Evolutionary conservation across 2,113 vertebrate genomes (phyloP).

Genomic region (Urocitellus parryii): DNA sequence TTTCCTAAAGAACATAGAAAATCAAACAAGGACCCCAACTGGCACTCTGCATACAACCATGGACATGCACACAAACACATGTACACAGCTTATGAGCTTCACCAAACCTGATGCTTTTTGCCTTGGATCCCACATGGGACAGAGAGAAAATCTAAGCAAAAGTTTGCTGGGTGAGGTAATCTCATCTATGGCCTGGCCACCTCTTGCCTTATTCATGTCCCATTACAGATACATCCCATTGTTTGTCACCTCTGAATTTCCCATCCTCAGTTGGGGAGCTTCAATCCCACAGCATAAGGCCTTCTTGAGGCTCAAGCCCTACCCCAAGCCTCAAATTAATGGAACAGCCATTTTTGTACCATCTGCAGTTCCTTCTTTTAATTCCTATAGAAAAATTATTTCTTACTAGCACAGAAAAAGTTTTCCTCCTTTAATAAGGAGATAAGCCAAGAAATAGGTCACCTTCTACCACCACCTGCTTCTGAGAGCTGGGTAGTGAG

Average conservation of each 20-base stretch:
- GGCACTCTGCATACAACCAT: background rate
- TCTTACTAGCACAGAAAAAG: conserved; percentile 62
- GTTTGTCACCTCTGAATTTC: background rate
- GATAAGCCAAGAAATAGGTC: background rate
- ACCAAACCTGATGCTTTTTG: background rate
- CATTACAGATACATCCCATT: background rate
- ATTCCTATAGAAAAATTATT: background rate
- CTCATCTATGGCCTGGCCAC: background rate
- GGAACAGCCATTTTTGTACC: too few species aligned
- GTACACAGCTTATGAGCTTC: background rate
- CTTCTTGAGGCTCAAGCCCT: background rate
- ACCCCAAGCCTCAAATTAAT: background rate
- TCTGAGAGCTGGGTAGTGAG: background rate
- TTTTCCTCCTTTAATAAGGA: conserved; percentile 44
- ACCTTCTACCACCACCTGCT: background rate
- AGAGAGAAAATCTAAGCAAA: background rate
- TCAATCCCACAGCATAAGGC: background rate
- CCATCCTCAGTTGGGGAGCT: background rate
- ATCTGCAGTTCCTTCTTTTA: background rate
- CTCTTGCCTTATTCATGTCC: background rate
- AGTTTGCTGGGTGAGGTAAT: background rate
- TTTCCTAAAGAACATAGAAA: background rate
- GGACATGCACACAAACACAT: background rate
- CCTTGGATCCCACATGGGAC: fast-evolving
- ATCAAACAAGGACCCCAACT: background rate